Evolutionary conservation across 2,797 vertebrate species (phyloP).

Genomic region (Megaceryle alcyon): DNA sequence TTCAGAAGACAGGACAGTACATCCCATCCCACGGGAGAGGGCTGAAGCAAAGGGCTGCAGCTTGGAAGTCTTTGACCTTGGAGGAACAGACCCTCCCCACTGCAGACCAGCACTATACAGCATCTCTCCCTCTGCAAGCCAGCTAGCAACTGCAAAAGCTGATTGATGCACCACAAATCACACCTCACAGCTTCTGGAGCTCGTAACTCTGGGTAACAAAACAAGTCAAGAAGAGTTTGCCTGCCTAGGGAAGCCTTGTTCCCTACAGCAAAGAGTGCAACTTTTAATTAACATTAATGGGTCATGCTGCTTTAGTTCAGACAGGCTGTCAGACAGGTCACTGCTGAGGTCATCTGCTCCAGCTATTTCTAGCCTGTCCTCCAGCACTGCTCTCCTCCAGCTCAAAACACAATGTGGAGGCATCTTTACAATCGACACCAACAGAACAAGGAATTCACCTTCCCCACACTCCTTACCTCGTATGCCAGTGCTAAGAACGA

Average conservation of each 20-base stretch:
- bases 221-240: not conserved
- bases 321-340: conserved; percentile 73
- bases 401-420: conserved; percentile 51
- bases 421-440: conserved; percentile 1
- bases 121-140: not conserved
- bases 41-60: not conserved
- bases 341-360: conserved; percentile 61
- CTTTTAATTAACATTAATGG: conserved; percentile 70
- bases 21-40: not conserved
- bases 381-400: conserved; percentile 55
- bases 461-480: not conserved
- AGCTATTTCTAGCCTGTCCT: conserved; percentile 68
- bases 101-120: not conserved
- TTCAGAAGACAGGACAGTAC: not conserved
- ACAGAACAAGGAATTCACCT: not conserved
- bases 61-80: not conserved
- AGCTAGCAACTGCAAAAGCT: not conserved
- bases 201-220: not conserved
- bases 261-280: not conserved
- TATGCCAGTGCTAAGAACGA: not conserved
- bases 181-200: not conserved
- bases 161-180: not conserved
- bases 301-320: conserved; percentile 82
- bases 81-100: not conserved
- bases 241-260: not conserved